Percentiles rank a stretch among this genome's conserved stretches.
Evolutionary conservation across 2,797 vertebrate genomes (phyloP).

Genomic region (Oreonectes daqikongensis): DNA sequence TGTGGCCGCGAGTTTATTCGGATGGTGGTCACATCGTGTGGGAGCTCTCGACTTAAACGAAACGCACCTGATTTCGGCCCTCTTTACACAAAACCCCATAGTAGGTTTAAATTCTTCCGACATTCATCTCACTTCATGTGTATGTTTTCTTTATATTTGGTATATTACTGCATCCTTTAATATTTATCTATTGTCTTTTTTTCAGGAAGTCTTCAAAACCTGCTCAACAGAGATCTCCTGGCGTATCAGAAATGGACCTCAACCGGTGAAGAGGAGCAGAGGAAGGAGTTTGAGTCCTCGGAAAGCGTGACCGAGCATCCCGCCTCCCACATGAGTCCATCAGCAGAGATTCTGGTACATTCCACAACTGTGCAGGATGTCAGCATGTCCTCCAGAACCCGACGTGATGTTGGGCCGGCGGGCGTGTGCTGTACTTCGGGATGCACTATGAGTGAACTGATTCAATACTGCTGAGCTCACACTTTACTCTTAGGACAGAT

Average conservation of each 20-base stretch:
- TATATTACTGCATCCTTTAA: neutral
- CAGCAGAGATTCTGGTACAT: conserved; percentile 20
- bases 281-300: neutral
- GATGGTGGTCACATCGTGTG: conserved; percentile 70
- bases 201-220: conserved; percentile 56
- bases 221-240: conserved; percentile 48
- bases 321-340: conserved; percentile 9
- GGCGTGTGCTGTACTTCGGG: conserved; percentile 80
- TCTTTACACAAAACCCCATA: neutral
- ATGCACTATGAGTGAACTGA: conserved; percentile 77
- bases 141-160: neutral
- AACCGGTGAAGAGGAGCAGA: conserved; percentile 34
- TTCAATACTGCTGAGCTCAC: conserved; percentile 73
- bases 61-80: conserved; percentile 41
- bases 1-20: conserved; percentile 77
- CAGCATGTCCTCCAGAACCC: conserved; percentile 52
- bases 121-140: neutral
- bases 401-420: conserved; percentile 63
- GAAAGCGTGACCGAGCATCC: conserved; percentile 13
- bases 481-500: neutral
- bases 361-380: conserved; percentile 55
- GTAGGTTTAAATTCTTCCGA: conserved; percentile 35
- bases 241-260: conserved; percentile 20
- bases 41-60: conserved; percentile 69
- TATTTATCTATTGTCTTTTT: neutral